A percentile compares a stretch with the other conserved stretches of the same genome.
Evolutionary conservation across 2,113 vertebrate genomes (phyloP).

Genomic region (Pluvianellus socialis): DNA sequence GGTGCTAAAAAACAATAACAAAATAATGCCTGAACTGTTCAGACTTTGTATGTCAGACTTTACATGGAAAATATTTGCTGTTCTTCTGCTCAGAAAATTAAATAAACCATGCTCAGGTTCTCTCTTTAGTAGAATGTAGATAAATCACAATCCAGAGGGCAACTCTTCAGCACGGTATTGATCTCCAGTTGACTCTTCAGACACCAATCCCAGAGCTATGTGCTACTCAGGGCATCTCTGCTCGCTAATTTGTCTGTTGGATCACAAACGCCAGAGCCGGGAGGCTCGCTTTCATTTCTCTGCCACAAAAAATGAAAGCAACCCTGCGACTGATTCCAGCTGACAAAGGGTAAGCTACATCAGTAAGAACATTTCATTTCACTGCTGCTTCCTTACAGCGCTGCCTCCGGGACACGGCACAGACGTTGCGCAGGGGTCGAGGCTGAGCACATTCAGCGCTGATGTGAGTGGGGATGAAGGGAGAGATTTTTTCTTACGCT

Average conservation of each 20-base stretch:
- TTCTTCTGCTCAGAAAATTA: background rate
- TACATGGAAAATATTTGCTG: background rate
- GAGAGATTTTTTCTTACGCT: background rate
- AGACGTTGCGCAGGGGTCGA: background rate
- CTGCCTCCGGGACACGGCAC: background rate
- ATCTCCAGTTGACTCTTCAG: background rate
- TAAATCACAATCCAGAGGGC: background rate
- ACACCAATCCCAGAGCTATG: background rate
- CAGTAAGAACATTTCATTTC: background rate
- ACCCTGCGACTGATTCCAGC: background rate
- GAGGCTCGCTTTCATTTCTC: background rate
- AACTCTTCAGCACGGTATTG: background rate
- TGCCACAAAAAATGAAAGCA: background rate
- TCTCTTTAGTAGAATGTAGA: background rate
- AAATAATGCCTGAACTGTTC: background rate
- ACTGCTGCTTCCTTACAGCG: background rate
- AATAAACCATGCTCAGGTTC: background rate
- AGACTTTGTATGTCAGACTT: background rate
- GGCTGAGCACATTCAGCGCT: background rate
- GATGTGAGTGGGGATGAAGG: background rate
- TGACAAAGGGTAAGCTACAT: background rate
- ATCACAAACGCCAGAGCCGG: background rate
- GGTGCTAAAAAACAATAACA: background rate
- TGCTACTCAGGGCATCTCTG: background rate
- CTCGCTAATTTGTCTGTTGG: background rate